A percentile compares a stretch with the other conserved stretches of the same genome.
Conservation (phyloP, 2,113 vertebrate species). For the Accipiter cooperii region DNA sequence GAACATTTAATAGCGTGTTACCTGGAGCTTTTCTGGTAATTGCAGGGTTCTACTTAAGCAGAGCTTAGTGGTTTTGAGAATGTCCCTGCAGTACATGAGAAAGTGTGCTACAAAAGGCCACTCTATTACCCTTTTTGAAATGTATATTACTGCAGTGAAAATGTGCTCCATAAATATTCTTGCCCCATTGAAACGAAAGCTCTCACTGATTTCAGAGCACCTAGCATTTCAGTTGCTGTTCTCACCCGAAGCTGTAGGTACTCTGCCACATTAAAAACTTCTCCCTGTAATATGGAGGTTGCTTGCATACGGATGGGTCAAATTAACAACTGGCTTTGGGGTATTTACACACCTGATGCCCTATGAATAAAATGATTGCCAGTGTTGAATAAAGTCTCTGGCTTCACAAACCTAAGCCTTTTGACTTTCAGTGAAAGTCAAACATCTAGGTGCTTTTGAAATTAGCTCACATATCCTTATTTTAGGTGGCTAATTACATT, state of each 20-base stretch:
- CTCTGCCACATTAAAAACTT: neutral
- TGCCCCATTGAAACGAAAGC: neutral
- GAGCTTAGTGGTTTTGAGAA: neutral
- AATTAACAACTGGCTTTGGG: neutral
- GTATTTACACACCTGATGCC: neutral
- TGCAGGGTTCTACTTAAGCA: neutral
- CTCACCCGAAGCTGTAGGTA: neutral
- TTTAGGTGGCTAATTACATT: neutral
- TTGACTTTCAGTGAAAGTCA: neutral
- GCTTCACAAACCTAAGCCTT: neutral
- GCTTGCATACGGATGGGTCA: neutral
- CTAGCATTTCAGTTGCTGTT: neutral
- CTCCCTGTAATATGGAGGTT: neutral
- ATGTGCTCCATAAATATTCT: neutral
- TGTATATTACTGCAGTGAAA: neutral
- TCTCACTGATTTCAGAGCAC: neutral
- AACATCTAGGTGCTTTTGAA: neutral
- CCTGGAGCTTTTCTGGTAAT: neutral
- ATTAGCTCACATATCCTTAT: neutral
- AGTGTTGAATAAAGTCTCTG: neutral
- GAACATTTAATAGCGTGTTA: neutral
- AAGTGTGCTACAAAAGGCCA: neutral
- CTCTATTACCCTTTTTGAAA: neutral
- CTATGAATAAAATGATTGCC: neutral
- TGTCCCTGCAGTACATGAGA: neutral